A percentile compares a stretch with the other conserved stretches of the same genome.
These are phyloP conservation scores for Drosophila nigromelanica DNA, from an alignment of 1,140 invertebrate species.

Conservation along the genomic window DNA sequence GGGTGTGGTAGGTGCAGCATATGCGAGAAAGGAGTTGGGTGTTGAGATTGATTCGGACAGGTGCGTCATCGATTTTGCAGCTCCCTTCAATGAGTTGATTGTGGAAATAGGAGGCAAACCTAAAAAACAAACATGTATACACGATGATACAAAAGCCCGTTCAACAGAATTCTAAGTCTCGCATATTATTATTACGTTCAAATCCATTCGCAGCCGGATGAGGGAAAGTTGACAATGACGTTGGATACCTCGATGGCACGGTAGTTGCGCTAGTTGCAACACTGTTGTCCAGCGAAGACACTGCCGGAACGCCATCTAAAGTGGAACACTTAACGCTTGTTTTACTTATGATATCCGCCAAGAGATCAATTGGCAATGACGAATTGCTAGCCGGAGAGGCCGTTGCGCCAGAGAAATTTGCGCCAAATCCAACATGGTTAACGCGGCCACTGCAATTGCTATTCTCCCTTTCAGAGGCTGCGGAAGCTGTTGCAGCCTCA, in stretches of 20 bases:
- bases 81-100: constrained; percentile 27
- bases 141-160: background rate
- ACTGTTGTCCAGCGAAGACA: constrained; percentile 9
- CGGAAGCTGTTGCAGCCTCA: constrained; percentile 29
- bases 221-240: constrained; percentile 48
- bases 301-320: background rate
- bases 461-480: constrained; percentile 50
- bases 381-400: constrained; percentile 10
- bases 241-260: constrained; percentile 26
- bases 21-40: constrained; percentile 28
- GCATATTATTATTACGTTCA: constrained; percentile 58
- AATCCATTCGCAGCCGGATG: constrained; percentile 47
- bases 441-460: constrained; percentile 48
- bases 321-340: constrained; percentile 27
- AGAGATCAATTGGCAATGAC: constrained; percentile 36
- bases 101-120: constrained; percentile 21
- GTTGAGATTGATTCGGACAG: constrained; percentile 32
- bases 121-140: constrained; percentile 20
- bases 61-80: constrained; percentile 45
- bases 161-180: background rate
- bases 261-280: background rate
- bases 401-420: constrained; percentile 10
- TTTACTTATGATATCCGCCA: constrained; percentile 55
- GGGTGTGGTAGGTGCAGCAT: constrained; percentile 39
- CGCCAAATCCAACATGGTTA: constrained; percentile 30